Conservation (phyloP, 2,888 invertebrate genomes). For the Uloborus plumipes region DNA sequence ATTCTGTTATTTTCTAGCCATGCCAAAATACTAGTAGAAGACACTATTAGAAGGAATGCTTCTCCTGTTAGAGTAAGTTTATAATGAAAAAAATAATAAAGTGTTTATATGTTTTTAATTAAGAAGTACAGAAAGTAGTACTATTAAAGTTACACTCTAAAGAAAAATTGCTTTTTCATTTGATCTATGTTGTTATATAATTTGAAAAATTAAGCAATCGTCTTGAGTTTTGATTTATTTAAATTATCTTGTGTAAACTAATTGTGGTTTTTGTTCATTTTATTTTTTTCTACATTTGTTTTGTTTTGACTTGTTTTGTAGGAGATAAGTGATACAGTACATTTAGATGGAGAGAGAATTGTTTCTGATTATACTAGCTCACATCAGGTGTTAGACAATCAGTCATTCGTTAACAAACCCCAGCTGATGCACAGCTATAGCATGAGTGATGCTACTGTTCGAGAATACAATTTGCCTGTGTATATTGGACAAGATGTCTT, state of each 20-base stretch:
- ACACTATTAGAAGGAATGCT: constrained; percentile 94
- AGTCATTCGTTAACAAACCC: constrained; percentile 16
- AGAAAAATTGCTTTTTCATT: no score
- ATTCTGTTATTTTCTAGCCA: constrained; percentile 76
- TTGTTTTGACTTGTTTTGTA: background rate
- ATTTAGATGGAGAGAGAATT: background rate
- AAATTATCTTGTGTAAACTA: no score
- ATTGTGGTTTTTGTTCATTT: background rate
- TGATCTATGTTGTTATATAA: no score
- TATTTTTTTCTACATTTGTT: background rate
- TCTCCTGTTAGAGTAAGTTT: constrained; percentile 80
- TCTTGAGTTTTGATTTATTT: no score
- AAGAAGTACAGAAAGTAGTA: background rate
- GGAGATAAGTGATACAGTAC: constrained; percentile 25
- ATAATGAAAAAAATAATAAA: no score
- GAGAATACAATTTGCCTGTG: constrained; percentile 89
- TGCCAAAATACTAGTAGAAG: constrained; percentile 93
- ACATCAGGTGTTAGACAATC: constrained; percentile 32
- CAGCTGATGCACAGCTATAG: constrained; percentile 66
- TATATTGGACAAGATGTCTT: constrained; percentile 83
- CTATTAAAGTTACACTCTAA: background rate
- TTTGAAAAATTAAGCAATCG: no score
- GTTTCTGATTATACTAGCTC: constrained; percentile 20
- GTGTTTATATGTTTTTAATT: no score
- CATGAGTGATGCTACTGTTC: constrained; percentile 66